phyloP scores from a whole-genome alignment of 2,797 vertebrate genomes.

The Discoglossus pictus region DNA sequence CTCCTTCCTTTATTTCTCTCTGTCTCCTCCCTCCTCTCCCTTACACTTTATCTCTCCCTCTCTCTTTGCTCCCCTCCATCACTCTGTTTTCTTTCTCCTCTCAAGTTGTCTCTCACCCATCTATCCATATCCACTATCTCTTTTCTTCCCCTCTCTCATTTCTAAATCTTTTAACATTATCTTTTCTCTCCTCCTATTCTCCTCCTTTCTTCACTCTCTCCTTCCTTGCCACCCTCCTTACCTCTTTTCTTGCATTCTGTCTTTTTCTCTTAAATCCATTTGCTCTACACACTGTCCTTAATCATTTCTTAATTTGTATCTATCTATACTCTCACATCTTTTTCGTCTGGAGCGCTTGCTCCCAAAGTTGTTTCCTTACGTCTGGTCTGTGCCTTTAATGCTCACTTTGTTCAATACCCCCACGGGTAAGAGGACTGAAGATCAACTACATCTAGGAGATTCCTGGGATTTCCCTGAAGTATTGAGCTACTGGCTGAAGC shows the following conservation, averaged over 20 bases:
- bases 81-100: not conserved
- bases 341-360: no score
- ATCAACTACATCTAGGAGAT: no score
- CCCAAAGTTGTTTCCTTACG: no score
- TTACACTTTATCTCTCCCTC: not conserved
- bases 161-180: no score
- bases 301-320: no score
- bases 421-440: no score
- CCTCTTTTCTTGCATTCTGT: not conserved
- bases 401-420: no score
- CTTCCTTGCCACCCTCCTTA: not conserved
- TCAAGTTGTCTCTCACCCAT: not conserved
- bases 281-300: no score
- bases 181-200: not conserved
- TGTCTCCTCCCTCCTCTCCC: not conserved
- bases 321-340: no score
- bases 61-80: not conserved
- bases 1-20: conserved; percentile 4
- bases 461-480: no score
- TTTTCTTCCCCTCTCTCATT: not conserved
- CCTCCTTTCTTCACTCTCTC: not conserved
- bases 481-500: no score
- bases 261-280: not conserved
- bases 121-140: not conserved
- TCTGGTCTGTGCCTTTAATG: no score